Evolutionary conservation across 2,797 vertebrate genomes (phyloP).

Genomic region (Diglossa cyanea): DNA sequence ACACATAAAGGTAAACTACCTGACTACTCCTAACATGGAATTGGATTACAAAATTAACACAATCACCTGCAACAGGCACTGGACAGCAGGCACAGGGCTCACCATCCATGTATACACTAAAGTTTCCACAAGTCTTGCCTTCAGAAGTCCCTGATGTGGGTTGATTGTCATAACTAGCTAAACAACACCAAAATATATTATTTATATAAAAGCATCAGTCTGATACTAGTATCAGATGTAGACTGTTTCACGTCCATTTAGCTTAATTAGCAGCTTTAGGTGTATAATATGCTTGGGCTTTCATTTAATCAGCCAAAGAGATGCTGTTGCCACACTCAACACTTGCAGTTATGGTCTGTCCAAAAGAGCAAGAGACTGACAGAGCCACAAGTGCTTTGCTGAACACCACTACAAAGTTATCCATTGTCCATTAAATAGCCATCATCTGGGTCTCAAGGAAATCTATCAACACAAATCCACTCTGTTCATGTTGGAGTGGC

Average conservation of each 20-base stretch:
- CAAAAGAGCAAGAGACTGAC: neutral
- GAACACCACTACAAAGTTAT: neutral
- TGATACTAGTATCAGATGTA: neutral
- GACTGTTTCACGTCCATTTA: neutral
- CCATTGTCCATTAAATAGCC: neutral
- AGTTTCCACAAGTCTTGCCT: neutral
- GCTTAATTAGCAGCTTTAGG: neutral
- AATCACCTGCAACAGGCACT: neutral
- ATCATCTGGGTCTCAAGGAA: neutral
- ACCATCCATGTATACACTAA: neutral
- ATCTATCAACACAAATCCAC: neutral
- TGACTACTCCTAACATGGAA: neutral
- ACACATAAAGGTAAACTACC: neutral
- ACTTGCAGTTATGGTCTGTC: neutral
- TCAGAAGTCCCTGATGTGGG: neutral
- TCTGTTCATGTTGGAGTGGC: neutral
- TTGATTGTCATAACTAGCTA: neutral
- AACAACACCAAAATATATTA: neutral
- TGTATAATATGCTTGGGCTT: neutral
- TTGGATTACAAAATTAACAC: neutral
- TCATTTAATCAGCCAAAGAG: neutral
- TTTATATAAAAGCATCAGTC: neutral
- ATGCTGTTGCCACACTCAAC: neutral
- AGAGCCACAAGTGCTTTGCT: neutral
- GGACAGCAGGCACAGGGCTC: neutral